Conservation (phyloP, 2,113 vertebrate species). For the Coryphaenoides rupestris region DNA sequence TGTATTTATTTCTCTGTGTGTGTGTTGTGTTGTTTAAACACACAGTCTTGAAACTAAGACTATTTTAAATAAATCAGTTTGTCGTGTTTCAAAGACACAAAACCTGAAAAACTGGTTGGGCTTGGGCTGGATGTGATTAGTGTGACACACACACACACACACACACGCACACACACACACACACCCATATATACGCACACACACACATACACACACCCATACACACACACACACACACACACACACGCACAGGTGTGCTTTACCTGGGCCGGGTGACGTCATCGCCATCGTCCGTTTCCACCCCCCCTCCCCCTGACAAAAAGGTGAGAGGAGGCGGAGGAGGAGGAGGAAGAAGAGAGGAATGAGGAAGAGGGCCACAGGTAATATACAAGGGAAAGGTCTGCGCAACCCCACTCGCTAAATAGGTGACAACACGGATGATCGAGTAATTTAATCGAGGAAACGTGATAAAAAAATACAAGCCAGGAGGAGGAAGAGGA, state of each 20-base stretch:
- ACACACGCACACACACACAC: neutral
- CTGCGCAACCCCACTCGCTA: too few species aligned
- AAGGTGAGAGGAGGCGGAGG: slow-evolving; percentile 44
- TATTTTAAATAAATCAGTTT: slow-evolving; percentile 20
- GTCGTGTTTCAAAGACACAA: slow-evolving; percentile 18
- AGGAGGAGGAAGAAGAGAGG: slow-evolving; percentile 24
- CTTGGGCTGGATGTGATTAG: neutral
- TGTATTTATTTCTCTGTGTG: too few species aligned
- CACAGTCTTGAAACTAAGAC: too few species aligned
- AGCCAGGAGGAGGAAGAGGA: slow-evolving; percentile 59
- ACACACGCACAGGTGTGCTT: neutral
- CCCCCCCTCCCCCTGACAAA: neutral
- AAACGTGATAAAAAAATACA: too few species aligned
- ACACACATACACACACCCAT: slow-evolving; percentile 7
- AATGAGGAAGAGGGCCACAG: neutral
- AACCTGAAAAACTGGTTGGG: slow-evolving; percentile 39
- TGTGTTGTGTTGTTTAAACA: too few species aligned
- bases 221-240: neutral
- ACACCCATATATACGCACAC: slow-evolving; percentile 6
- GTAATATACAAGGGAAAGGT: too few species aligned
- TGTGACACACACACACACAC: neutral
- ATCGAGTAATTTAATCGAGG: too few species aligned
- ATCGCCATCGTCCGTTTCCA: slow-evolving; percentile 52
- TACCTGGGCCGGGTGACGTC: slow-evolving; percentile 28
- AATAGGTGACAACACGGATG: too few species aligned